phyloP scores from a whole-genome alignment of 2,797 vertebrate genomes.

The Xenopus petersii region DNA sequence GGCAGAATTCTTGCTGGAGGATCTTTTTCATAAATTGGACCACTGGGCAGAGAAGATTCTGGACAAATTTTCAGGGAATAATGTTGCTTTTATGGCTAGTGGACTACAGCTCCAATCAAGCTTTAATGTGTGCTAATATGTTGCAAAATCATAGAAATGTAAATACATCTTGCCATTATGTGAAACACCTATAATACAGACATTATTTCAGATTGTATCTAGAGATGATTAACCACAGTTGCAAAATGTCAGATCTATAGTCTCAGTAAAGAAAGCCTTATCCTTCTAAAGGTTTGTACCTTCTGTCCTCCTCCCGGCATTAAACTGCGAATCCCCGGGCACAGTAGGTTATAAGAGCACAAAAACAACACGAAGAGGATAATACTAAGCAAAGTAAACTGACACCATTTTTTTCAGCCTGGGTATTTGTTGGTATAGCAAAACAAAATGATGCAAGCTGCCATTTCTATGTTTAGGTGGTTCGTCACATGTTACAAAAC shows the following conservation, averaged over 20 bases:
- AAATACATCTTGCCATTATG: background rate
- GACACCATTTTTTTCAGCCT: background rate
- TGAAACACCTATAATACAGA: background rate
- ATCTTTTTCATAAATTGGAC: too few species aligned
- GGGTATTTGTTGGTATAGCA: too few species aligned
- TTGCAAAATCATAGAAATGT: too few species aligned
- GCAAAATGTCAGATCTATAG: constrained; percentile 53
- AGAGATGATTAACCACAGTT: constrained; percentile 5
- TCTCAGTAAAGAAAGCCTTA: constrained; percentile 61
- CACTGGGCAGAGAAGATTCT: too few species aligned
- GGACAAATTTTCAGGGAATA: too few species aligned
- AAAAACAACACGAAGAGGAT: constrained; percentile 4
- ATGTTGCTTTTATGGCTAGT: too few species aligned
- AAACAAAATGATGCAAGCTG: too few species aligned
- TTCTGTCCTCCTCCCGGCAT: constrained; percentile 54
- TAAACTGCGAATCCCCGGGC: background rate
- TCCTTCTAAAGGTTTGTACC: constrained; percentile 65
- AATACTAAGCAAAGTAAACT: background rate
- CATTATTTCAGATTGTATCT: background rate
- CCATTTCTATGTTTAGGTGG: background rate
- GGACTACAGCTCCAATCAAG: too few species aligned
- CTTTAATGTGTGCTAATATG: too few species aligned
- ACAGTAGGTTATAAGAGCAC: background rate
- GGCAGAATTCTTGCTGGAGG: too few species aligned
- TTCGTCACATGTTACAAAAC: background rate